Evolutionary conservation across 2,113 vertebrate species (phyloP), one percentile per base, ranked within the genome.

Genomic region (Bostrychus sinensis): DNA sequence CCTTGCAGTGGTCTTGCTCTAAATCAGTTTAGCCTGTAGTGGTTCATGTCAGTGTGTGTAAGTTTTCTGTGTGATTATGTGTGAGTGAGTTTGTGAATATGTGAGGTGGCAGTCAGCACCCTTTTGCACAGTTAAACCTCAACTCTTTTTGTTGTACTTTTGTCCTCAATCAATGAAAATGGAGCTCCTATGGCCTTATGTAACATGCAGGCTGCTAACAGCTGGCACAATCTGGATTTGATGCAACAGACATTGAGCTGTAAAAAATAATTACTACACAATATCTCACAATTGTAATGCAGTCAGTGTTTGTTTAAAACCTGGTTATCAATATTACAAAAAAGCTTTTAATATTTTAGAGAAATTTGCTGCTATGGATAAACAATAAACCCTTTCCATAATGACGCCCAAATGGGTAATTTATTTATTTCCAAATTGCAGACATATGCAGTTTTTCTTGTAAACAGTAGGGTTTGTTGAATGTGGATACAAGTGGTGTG

Each of bases 111-210:
- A 88, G 62, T 71, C 50, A 86, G 92, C 69, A 70, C 69, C 68
- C 5, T 34, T 77, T 86, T 87, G 72, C 84, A 86, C 77, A 72
- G 28, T 62, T 71, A 62, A 69, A 92, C 91, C 82, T 36, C 66
- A 67, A 62, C 25, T 72, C 28, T 70, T 51, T 53, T 45, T 66
- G 66, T 75, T 67, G 41, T 72, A 90, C 65, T 19, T 85, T 73
- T 75, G 80, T 91, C 92, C 92, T n/a, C n/a, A n/a, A 91, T 91
- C 73, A 3, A 91, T 89, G 89, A n/a, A n/a, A n/a, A 91, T 93
- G 93, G 92, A 94, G 91, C 63, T 91, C 90, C 42, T 90, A 91
- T 93, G 93, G 94, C 93, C 94, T 94, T 95, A 91, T 90, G 90
- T 94, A 93, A 92, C 88, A 48, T 28, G 23, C 56, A 5, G 53